phyloP scores from a whole-genome alignment of 2,113 vertebrate genomes.

The Microtus oregoni region DNA sequence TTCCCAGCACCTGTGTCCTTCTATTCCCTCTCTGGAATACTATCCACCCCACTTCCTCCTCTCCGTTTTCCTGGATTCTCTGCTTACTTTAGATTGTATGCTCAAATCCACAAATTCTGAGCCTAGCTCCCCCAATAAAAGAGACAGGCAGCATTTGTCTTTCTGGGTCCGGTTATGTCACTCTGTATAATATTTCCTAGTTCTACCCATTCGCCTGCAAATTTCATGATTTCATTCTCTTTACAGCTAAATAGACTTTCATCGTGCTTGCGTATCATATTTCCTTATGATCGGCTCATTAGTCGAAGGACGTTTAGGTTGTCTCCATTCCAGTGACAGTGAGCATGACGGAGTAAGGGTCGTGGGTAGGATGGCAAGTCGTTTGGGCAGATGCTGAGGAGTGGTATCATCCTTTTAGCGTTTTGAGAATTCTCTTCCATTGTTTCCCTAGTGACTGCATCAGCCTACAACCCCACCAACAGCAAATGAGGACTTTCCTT shows the following conservation, averaged over 20 bases:
- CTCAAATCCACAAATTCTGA: background rate
- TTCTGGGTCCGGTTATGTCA: background rate
- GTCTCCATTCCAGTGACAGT: background rate
- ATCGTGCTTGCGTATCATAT: background rate
- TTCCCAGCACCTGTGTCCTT: too few relatives aligned
- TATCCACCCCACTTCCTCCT: background rate
- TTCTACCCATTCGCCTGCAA: background rate
- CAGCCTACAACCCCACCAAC: background rate
- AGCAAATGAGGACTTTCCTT: background rate
- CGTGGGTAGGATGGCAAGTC: background rate
- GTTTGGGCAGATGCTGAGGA: background rate
- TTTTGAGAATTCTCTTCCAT: background rate
- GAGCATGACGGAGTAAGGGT: background rate
- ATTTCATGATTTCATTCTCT: background rate
- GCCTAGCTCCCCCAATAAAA: background rate
- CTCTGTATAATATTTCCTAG: background rate
- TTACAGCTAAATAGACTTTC: background rate
- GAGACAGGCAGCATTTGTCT: background rate
- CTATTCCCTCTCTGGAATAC: background rate
- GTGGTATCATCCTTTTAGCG: background rate
- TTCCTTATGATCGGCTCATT: background rate
- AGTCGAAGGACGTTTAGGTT: background rate
- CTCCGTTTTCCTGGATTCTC: background rate
- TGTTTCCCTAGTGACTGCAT: background rate
- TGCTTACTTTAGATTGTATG: background rate